These are phyloP conservation scores for Microcebus ravelobensis DNA, from an alignment of 2,113 vertebrate genomes.

Conservation along the genomic window DNA sequence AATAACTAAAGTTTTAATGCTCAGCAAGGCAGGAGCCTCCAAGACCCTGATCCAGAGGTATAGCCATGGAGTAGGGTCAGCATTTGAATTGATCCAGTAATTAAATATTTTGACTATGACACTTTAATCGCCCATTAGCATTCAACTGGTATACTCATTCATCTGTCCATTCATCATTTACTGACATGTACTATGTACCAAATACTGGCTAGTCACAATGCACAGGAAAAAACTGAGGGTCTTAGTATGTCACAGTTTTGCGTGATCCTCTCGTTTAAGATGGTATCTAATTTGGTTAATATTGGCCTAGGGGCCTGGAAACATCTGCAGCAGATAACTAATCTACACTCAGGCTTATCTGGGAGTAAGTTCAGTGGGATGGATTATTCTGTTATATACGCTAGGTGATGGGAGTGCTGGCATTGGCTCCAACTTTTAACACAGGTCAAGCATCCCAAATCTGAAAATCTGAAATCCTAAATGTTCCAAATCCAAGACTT, in stretches of 20 bases:
- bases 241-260: neutral
- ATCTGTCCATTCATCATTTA: neutral
- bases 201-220: neutral
- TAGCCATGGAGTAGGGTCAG: neutral
- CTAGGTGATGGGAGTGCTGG: accelerated
- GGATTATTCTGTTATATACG: accelerated
- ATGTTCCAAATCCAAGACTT: neutral
- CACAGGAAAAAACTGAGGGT: neutral
- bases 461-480: neutral
- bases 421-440: neutral
- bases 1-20: neutral
- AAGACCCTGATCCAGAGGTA: neutral
- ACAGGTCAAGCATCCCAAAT: neutral
- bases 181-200: neutral
- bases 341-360: neutral
- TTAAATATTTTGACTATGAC: neutral
- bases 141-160: neutral
- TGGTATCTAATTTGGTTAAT: neutral
- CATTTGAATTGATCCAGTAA: neutral
- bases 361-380: neutral
- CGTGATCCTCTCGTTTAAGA: neutral
- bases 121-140: neutral
- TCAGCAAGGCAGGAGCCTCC: neutral
- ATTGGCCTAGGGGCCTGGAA: neutral
- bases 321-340: neutral